phyloP scores from a whole-genome alignment of 1,140 invertebrate genomes.

The Achatina immaculata region DNA sequence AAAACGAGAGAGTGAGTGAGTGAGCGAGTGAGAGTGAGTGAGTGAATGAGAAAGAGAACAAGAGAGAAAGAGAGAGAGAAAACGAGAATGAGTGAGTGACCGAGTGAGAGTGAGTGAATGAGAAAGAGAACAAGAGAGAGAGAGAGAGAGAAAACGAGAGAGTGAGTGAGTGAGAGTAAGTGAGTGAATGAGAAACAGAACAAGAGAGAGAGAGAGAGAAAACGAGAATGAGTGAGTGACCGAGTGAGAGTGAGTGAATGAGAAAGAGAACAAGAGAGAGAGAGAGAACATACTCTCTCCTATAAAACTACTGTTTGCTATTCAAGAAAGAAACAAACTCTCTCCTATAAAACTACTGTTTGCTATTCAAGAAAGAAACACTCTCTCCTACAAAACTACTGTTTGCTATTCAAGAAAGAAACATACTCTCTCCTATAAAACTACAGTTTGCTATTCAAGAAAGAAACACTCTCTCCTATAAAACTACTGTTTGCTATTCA shows the following conservation, averaged over 20 bases:
- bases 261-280: background rate
- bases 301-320: background rate
- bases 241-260: background rate
- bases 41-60: background rate
- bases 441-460: too few species aligned
- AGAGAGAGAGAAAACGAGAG: slow-evolving; percentile 9
- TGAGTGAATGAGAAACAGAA: background rate
- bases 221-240: background rate
- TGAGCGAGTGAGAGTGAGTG: background rate
- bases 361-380: too few species aligned
- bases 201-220: background rate
- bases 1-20: background rate
- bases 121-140: slow-evolving; percentile 5
- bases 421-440: too few species aligned
- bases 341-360: too few species aligned
- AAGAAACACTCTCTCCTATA: too few species aligned
- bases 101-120: background rate
- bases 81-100: background rate
- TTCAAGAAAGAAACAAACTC: background rate
- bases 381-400: too few species aligned
- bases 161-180: background rate
- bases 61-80: slow-evolving; percentile 9
- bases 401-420: too few species aligned
- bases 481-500: too few species aligned
- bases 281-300: too few species aligned